Evolutionary conservation across 2,113 vertebrate species (phyloP).

Genomic region (Clarias macrocephalus): DNA sequence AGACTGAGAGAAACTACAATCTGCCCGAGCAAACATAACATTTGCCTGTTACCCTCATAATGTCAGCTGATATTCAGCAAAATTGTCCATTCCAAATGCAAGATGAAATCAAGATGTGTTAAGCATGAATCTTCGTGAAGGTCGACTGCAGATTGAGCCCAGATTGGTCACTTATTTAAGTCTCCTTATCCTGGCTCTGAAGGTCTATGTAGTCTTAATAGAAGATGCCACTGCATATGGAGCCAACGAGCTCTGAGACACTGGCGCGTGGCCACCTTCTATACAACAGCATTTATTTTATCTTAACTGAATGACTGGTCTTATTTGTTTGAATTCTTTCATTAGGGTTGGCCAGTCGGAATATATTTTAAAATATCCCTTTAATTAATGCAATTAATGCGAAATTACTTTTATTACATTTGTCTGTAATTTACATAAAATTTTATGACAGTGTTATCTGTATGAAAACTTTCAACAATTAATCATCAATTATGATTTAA

Average conservation of each 20-base stretch:
- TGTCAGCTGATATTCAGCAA: not conserved
- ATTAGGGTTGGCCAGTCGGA: not conserved
- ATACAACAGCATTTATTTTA: not conserved
- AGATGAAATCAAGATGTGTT: not conserved
- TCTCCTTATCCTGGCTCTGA: not conserved
- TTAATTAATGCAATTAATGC: not conserved
- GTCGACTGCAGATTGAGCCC: not conserved
- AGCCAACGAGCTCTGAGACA: not conserved
- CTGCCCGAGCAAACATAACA: not conserved
- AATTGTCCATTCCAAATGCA: not conserved
- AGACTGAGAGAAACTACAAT: constrained; percentile 28
- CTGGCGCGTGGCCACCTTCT: not conserved
- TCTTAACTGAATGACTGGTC: not conserved
- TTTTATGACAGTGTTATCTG: no score
- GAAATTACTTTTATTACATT: not conserved
- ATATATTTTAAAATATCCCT: not conserved
- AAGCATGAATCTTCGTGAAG: not conserved
- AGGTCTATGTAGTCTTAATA: not conserved
- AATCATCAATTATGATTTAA: no score
- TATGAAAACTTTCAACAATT: no score
- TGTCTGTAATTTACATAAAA: not conserved
- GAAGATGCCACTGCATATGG: not conserved
- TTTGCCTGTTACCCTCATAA: not conserved
- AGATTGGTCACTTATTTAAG: not conserved
- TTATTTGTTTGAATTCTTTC: not conserved